phyloP scores from a whole-genome alignment of 1,140 invertebrate species.

The Lepidurus packardi region DNA sequence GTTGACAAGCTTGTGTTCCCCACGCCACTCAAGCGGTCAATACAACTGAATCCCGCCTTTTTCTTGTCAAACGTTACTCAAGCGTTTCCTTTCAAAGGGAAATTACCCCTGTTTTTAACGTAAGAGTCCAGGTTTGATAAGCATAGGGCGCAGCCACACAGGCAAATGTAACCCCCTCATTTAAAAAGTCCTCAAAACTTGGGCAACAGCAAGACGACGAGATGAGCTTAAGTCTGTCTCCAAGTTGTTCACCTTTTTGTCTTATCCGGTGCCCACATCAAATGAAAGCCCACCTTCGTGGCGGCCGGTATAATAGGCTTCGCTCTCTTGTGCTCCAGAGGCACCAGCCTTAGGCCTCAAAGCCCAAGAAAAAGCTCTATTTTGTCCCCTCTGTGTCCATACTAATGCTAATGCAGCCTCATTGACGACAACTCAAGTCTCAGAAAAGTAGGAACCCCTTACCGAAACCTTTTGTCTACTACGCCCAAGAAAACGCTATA shows the following conservation, averaged over 20 bases:
- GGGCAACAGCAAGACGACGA: background rate
- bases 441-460: background rate
- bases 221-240: background rate
- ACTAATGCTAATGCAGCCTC: conserved; percentile 10
- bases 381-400: background rate
- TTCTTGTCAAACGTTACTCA: conserved; percentile 3
- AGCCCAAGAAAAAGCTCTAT: background rate
- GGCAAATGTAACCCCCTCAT: background rate
- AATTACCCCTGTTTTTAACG: background rate
- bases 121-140: background rate
- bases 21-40: conserved; percentile 2
- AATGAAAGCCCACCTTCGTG: conserved; percentile 8
- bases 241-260: conserved; percentile 15
- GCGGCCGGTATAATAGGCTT: conserved; percentile 1
- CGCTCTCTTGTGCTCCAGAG: background rate
- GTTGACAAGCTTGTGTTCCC: conserved; percentile 12
- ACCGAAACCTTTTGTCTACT: background rate
- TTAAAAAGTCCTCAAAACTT: background rate
- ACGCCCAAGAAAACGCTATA: background rate
- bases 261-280: conserved; percentile 12
- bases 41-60: conserved; percentile 2
- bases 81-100: background rate
- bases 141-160: background rate
- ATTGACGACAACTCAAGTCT: background rate
- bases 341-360: conserved; percentile 7